Evolutionary conservation across 2,888 invertebrate species (phyloP), one percentile per base, ranked within the genome.

Genomic region (Drosophila suboccidentalis): DNA sequence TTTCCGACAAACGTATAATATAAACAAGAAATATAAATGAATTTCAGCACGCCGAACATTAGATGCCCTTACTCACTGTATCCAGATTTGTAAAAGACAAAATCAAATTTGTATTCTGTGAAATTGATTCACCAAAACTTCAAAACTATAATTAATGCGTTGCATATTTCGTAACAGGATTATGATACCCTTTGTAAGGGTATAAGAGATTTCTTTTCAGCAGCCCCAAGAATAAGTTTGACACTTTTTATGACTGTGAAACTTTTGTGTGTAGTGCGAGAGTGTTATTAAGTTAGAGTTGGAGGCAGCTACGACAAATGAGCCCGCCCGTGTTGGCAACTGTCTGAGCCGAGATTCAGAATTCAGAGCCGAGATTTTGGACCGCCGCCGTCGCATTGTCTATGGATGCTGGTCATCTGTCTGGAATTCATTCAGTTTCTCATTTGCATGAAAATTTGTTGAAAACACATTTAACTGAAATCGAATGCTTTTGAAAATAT

Each of bases 361-460:
- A 6, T 49, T 17, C 17, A 13, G 8, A 38, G 36, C 11, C 11
- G 34, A 44, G 22, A 50, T 17, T 32, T 29, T 53, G 65, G 77
- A 77, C 89, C 89, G 87, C 84, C 84, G 84, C 84, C 84, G 84
- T 89, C 84, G 84, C 85, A 68, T 87, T 85, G 89, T 85, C 84
- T 85, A 58, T 76, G 71, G 70, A 83, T 83, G 83, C 88, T 83
- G 83, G 83, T 88, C 83, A 88, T 88, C 86, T 88, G 78, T 83
- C 68, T 41, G 49, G 38, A 22, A 39, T 22, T 59, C 41, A 55
- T 49, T 71, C 54, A 39, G 26, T 46, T 41, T 38, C 70, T 72
- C 84, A 89, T 87, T 89, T 87, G 87, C 88, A 87, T 87, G 80
- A 75, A 87, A 82, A 87, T 86, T 76, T 85, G 82, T 86, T 87